Evolutionary conservation across 1,140 invertebrate genomes (phyloP).

Genomic region (Pseudobourletiella spinata): DNA sequence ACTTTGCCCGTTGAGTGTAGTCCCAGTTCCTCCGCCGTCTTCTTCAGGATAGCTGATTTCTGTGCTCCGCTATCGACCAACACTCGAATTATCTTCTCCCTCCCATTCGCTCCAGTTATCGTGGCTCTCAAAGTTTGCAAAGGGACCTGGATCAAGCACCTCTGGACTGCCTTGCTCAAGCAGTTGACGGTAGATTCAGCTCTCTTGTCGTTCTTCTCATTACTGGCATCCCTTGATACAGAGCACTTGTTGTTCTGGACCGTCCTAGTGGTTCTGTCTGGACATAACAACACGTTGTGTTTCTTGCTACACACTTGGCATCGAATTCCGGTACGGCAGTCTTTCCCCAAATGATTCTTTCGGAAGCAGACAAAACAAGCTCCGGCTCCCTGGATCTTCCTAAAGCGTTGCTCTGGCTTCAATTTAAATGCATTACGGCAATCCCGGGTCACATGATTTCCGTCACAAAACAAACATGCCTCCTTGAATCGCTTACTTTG

Average conservation of each 20-base stretch:
- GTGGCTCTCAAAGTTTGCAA: conserved; percentile 5
- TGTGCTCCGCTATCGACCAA: conserved; percentile 5
- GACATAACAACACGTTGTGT: no score
- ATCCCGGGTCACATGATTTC: no score
- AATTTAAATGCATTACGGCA: no score
- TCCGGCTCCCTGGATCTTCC: no score
- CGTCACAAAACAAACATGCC: no score
- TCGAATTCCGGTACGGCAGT: no score
- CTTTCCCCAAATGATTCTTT: no score
- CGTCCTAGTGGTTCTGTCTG: neutral
- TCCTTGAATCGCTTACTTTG: no score
- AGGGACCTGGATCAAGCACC: neutral
- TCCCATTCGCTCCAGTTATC: neutral
- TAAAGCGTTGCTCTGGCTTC: no score
- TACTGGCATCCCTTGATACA: neutral
- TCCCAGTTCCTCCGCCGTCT: neutral
- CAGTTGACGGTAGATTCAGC: neutral
- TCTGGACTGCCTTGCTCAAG: neutral
- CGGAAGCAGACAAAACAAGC: no score
- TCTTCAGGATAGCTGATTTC: neutral
- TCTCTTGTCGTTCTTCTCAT: neutral
- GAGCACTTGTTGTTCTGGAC: neutral
- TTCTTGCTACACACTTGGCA: no score
- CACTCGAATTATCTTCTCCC: neutral
- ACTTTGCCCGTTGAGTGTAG: neutral